A percentile compares a stretch with the other conserved stretches of the same genome.
These are phyloP conservation scores for Plotosus lineatus DNA, from an alignment of 2,113 vertebrate species.

Conservation along the genomic window DNA sequence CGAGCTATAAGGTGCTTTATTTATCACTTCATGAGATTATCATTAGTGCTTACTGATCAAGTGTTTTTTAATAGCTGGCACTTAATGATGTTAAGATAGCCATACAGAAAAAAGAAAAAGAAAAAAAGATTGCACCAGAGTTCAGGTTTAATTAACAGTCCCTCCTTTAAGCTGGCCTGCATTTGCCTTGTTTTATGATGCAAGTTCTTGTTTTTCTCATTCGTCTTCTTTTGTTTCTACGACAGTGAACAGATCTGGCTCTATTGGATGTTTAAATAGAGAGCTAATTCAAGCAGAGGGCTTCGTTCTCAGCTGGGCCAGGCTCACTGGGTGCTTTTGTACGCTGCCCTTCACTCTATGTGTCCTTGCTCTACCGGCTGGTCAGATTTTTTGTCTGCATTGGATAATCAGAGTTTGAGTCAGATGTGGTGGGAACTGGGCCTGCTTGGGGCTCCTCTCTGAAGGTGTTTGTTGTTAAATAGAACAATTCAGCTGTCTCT, in stretches of 20 bases:
- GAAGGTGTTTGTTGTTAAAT: slow-evolving; percentile 99
- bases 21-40: slow-evolving; percentile 3
- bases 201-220: slow-evolving; percentile 91
- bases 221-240: slow-evolving; percentile 87
- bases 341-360: slow-evolving; percentile 81
- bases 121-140: slow-evolving; percentile 67
- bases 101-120: slow-evolving; percentile 13
- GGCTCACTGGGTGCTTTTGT: slow-evolving; percentile 84
- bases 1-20: neutral
- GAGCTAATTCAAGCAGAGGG: slow-evolving; percentile 88
- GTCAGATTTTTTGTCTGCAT: slow-evolving; percentile 85
- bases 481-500: slow-evolving; percentile 98
- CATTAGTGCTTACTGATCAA: slow-evolving; percentile 10
- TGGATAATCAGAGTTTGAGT: slow-evolving; percentile 91
- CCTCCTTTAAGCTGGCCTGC: slow-evolving; percentile 81
- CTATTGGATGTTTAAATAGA: slow-evolving; percentile 87
- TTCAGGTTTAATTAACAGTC: slow-evolving; percentile 91
- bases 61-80: slow-evolving; percentile 9
- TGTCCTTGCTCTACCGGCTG: slow-evolving; percentile 83
- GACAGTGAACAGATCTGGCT: slow-evolving; percentile 87
- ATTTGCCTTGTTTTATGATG: slow-evolving; percentile 91
- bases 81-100: slow-evolving; percentile 26
- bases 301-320: slow-evolving; percentile 83
- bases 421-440: slow-evolving; percentile 98
- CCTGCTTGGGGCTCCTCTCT: slow-evolving; percentile 90